Evolutionary conservation across 2,888 invertebrate genomes (phyloP).

Genomic region (Eupithecia exiguata): DNA sequence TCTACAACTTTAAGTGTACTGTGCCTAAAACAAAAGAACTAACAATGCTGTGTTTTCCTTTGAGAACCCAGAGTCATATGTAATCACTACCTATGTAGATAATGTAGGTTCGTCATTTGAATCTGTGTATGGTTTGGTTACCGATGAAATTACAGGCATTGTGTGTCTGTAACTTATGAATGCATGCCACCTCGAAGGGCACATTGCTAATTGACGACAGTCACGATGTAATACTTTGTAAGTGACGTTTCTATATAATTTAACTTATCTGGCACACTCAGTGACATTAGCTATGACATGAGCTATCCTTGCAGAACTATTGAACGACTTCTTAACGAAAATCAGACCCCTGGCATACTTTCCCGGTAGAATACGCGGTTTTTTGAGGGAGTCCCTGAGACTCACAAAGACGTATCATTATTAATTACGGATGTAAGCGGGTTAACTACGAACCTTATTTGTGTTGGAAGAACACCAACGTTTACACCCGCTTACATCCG

Average conservation of each 20-base stretch:
- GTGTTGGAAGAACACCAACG: no score
- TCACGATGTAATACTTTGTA: not conserved
- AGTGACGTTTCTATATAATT: not conserved
- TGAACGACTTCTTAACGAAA: no score
- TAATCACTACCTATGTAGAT: not conserved
- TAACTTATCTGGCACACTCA: no score
- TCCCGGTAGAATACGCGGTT: no score
- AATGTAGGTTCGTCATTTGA: not conserved
- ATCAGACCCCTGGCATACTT: no score
- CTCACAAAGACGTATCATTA: no score
- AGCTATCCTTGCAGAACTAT: no score
- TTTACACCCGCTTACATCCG: no score
- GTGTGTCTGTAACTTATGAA: slow-evolving; percentile 2
- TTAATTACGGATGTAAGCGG: no score
- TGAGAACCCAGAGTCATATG: not conserved
- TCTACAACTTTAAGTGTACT: not conserved
- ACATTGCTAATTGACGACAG: not conserved
- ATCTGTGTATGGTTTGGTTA: not conserved
- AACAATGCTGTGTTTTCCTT: not conserved
- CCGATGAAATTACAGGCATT: slow-evolving; percentile 5
- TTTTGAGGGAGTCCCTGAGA: no score
- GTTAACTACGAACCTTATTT: no score
- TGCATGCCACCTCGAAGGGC: slow-evolving; percentile 1
- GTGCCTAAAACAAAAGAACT: not conserved
- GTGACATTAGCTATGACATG: no score